phyloP scores from a whole-genome alignment of 2,888 invertebrate species.

The Leptothorax acervorum region DNA sequence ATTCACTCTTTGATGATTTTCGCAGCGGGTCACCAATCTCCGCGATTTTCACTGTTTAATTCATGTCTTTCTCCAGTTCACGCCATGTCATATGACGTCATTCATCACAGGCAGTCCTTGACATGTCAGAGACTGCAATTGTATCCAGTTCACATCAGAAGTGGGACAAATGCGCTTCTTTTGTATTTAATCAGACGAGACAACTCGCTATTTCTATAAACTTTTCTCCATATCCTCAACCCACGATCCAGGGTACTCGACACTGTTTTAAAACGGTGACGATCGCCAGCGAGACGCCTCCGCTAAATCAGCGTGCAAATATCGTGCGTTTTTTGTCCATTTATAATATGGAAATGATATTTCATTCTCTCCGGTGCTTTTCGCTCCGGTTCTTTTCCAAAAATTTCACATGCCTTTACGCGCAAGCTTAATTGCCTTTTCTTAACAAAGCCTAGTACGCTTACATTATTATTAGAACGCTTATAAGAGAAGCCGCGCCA shows the following conservation, averaged over 20 bases:
- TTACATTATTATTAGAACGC: constrained; percentile 61
- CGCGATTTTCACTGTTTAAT: constrained; percentile 8
- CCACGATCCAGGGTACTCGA: neutral
- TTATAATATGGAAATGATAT: neutral
- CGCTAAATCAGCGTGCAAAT: neutral
- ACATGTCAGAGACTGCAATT: neutral
- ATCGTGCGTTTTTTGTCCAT: neutral
- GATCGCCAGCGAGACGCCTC: neutral
- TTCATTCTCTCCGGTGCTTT: neutral
- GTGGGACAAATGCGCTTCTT: neutral
- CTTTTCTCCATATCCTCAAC: constrained; percentile 10
- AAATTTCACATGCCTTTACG: constrained; percentile 61
- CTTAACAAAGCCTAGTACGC: constrained; percentile 63
- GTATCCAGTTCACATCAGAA: neutral
- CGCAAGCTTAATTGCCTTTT: constrained; percentile 67
- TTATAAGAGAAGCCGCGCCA: constrained; percentile 44
- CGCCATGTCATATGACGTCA: neutral
- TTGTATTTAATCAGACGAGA: neutral
- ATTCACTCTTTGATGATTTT: constrained; percentile 72
- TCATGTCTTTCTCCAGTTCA: constrained; percentile 21
- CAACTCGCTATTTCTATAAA: neutral
- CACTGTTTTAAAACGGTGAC: constrained; percentile 4
- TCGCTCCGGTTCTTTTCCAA: neutral
- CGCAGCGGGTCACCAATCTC: neutral
- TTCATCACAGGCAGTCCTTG: neutral